Base-by-base conservation (phyloP, 2,113 vertebrate species). In the Acrocephalus kingi region DNA sequence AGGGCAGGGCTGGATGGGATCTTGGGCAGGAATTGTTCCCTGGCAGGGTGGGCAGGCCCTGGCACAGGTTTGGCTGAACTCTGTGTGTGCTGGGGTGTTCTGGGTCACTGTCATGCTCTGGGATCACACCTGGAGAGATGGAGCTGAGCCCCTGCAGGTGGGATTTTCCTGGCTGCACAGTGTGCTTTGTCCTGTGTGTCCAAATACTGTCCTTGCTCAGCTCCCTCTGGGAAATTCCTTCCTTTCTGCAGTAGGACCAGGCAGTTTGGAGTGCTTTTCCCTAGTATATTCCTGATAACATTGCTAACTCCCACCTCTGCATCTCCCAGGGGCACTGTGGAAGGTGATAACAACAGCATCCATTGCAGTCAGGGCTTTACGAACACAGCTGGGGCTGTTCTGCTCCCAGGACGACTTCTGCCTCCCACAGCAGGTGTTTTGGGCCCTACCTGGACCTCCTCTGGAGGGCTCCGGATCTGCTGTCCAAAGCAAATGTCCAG, bases 351-450 rank as follows among this genome's bases (percentile, higher is more conserved):
- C 18, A n/a, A 11, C 27, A 52, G 8, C 54, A 51, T 35, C 66
- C 35, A 3, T 9, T 37, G 52, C 54, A 64, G 1, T 27, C 25
- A 30, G 28, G 43, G 66, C 16, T 72, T 68, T 85, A 54, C 48
- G 59, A 48, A 17, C 5, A 11, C 41, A 52, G 0, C 1, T 6
- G 8, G 20, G 49, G 62, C 19, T 3, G 0, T 72, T 76, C 23
- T 74, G 39, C 66, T 73, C 33, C 52, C 62, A 45, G 71, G 41
- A 39, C 33, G 27, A n/a, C 4, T 1, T 8, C 45, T 89, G 49
- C 37, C 37, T 64, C 41, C 76, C 77, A 39, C 8, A 52, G 7
- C 2, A 14, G 74, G 13, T 27, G 31, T 14, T 58, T 58, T 54
- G 56, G 61, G 23, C 37, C 23, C 30, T 71, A 12, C 48, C 43